Base-by-base conservation (phyloP, 2,113 vertebrate species). In the Atrichornis clamosus region DNA sequence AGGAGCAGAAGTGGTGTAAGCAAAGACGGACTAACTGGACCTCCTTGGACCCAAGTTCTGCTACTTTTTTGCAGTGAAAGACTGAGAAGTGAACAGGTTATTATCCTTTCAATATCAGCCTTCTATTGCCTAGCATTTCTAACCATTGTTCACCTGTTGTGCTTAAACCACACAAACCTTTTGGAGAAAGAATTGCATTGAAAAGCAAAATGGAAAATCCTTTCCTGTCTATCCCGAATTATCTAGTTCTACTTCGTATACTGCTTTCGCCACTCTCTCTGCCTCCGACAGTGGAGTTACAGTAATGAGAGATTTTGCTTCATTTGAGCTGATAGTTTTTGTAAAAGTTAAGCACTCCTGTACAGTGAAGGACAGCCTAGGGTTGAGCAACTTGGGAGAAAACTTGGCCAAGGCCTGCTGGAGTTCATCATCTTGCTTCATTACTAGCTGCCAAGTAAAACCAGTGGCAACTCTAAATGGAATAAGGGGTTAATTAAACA, bases 211-310 rank as follows among this genome's bases (percentile, higher is more conserved):
- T 19, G 49, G 52, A 50, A 67, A 67, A 82, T 75, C 6, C 11
- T 69, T 82, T 39, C 41, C 9, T 39, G 37, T 44, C 44, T 47
- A 5, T 75, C 11, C 58, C 73, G 42, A 83, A 15, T 52, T 22
- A 33, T 12, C 16, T 47, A 27, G 24, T 52, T 78, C 23, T 73
- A 3, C 6, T 75, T 88, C 39, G 26, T 68, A 30, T 68, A 58
- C 21, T 70, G 24, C 7, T 68, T 65, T 13, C 37, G 53, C 32
- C 86, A 24, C 63, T 80, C 35, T 92, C 14, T 18, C 27, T 64
- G 27, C 19, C 9, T 83, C 41, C 59, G 33, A 24, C 0, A 0
- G 15, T 63, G 15, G 44, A 72, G 23, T 65, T 39, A 28, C 7
- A 80, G 5, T 42, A 33, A 32, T 30, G 41, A 62, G 80, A 84